Evolutionary conservation across 1,140 invertebrate species (phyloP), one percentile per base, ranked within the genome.

Genomic region (Orius laevigatus): DNA sequence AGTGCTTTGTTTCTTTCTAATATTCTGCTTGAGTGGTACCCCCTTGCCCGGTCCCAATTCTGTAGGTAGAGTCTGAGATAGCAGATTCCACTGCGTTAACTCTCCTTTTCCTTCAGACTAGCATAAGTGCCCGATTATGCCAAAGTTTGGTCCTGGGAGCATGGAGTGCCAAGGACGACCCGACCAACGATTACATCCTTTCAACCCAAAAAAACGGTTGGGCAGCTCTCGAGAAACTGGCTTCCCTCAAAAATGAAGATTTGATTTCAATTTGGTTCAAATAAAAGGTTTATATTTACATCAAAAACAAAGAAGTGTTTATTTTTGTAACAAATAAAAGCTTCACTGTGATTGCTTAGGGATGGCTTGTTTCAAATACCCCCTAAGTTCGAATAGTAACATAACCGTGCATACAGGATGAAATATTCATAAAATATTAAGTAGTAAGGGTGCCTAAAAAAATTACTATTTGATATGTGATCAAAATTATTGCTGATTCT

Each of bases 61-160:
- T 34, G 8, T n/a, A 34, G 33, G 33, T 34, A 34, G n/a, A n/a
- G 8, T 34, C n/a, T 34, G 33, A 8, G 8, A 6, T 34, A n/a
- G 8, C 33, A 8, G n/a, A n/a, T 34, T 8, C 33, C 8, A 34
- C 33, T n/a, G 33, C n/a, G 8, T 8, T 38, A 38, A 38, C 36
- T 16, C 3, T 4, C n/a, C 15, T 16, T 12, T 4, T 38, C 15
- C 11, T n/a, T 10, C 40, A 42, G 40, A 19, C 10, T 19, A 16
- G 40, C 18, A 18, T 42, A 2, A 6, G 5, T 15, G 15, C 40
- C 3, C 5, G 40, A 19, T 42, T 42, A 18, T 14, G 12, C 4
- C 40, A 42, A 42, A 42, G 40, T 19, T 18, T 42, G 5, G 40
- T 42, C 4, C 14, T 42, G 40, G 40, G 40, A 19, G 10, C 10